Conservation (phyloP, 2,797 vertebrate species). For the Telmatherina bonti region DNA sequence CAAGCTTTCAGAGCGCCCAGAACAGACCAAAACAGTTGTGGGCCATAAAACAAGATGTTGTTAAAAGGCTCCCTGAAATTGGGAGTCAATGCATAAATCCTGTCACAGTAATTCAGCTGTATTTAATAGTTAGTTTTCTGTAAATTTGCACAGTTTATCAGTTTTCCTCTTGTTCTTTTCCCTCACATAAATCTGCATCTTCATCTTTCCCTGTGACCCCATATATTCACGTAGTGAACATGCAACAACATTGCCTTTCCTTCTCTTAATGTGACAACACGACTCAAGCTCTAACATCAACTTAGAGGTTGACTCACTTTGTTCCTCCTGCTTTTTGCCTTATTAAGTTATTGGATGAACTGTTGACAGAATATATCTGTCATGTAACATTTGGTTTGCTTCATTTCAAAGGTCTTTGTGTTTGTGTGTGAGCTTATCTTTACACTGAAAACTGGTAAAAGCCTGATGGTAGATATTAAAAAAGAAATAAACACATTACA, state of each 20-base stretch:
- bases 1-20: not conserved
- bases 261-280: constrained; percentile 34
- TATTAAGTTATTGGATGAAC: constrained; percentile 79
- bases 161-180: constrained; percentile 21
- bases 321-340: constrained; percentile 71
- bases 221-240: constrained; percentile 11
- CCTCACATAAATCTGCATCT: constrained; percentile 27
- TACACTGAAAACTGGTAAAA: constrained; percentile 24
- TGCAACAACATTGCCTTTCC: constrained; percentile 3
- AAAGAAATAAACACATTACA: constrained; percentile 20
- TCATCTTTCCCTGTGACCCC: constrained; percentile 26
- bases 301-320: constrained; percentile 75
- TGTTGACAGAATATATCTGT: constrained; percentile 51
- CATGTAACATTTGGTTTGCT: constrained; percentile 66
- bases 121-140: constrained; percentile 10
- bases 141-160: constrained; percentile 11
- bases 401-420: constrained; percentile 69
- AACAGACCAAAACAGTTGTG: constrained; percentile 26
- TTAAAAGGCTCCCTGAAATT: constrained; percentile 10
- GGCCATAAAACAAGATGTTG: constrained; percentile 28
- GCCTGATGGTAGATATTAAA: constrained; percentile 27
- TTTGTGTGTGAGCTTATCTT: constrained; percentile 42
- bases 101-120: not conserved
- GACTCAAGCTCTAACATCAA: constrained; percentile 70
- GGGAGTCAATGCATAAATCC: not conserved